These are phyloP conservation scores for Tringa solitaria DNA, from an alignment of 2,113 vertebrate genomes.

Conservation along the genomic window DNA sequence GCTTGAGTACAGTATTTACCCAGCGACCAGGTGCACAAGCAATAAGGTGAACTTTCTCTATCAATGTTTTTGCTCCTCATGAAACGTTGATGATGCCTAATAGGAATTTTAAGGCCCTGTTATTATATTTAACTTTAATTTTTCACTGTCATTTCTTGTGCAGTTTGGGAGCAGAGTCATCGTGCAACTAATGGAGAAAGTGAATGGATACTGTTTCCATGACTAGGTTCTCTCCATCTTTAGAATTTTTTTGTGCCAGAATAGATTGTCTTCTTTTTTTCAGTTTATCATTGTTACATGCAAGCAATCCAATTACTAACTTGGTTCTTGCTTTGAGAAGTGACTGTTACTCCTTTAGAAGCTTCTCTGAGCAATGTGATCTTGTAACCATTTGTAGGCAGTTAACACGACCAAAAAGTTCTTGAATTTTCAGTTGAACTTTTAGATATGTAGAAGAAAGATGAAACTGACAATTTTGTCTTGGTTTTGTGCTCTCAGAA, in stretches of 20 bases:
- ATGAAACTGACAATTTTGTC: background rate
- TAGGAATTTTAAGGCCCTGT: background rate
- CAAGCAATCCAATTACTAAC: background rate
- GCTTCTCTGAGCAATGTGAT: background rate
- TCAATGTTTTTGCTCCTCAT: background rate
- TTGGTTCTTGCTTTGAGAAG: background rate
- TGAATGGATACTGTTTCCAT: background rate
- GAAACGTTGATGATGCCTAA: background rate
- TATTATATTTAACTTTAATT: background rate
- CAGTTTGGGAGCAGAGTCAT: background rate
- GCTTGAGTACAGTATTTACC: constrained; percentile 82
- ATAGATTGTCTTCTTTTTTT: background rate
- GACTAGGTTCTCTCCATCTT: background rate
- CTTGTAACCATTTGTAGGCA: rapidly evolving
- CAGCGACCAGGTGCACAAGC: constrained; percentile 94
- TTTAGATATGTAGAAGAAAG: background rate
- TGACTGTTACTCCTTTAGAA: background rate
- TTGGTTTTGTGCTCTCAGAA: background rate
- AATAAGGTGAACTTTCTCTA: constrained; percentile 79
- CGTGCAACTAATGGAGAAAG: background rate
- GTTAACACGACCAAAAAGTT: background rate
- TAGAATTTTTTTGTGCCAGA: background rate
- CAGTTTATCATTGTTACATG: background rate
- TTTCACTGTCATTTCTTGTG: background rate
- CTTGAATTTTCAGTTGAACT: background rate